Percentiles rank a stretch among this genome's conserved stretches.
Conservation (phyloP, 2,797 vertebrate genomes). For the Coreius guichenoti region DNA sequence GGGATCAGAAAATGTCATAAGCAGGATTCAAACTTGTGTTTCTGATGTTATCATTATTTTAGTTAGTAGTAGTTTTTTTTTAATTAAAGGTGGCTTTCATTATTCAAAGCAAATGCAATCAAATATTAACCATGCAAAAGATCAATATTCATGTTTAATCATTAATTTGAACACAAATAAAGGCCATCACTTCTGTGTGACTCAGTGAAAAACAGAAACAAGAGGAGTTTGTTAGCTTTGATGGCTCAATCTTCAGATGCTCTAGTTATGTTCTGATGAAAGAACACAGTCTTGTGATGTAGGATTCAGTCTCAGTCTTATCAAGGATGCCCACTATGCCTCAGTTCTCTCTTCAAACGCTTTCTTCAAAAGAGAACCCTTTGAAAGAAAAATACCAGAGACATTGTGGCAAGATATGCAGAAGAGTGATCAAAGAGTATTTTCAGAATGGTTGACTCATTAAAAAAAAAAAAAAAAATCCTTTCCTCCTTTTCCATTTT, state of each 20-base stretch:
- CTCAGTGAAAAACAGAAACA: not conserved
- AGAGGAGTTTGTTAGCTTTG: constrained; percentile 31
- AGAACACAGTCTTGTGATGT: constrained; percentile 48
- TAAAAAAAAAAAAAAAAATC: not conserved
- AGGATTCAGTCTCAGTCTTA: constrained; percentile 49
- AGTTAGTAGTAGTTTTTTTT: not conserved
- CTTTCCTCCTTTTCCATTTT: constrained; percentile 11
- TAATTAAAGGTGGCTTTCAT: not conserved
- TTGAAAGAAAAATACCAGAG: constrained; percentile 49
- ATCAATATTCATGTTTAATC: not conserved
- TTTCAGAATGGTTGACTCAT: constrained; percentile 25
- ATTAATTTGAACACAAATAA: constrained; percentile 12
- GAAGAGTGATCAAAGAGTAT: constrained; percentile 57
- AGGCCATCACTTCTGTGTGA: not conserved
- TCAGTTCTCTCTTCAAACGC: constrained; percentile 59
- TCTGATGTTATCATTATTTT: not conserved
- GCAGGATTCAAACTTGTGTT: not conserved
- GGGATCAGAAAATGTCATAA: not conserved
- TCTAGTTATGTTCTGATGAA: constrained; percentile 37
- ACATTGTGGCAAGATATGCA: constrained; percentile 41
- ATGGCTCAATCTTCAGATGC: constrained; percentile 51
- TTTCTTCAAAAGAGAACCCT: constrained; percentile 51
- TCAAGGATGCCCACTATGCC: constrained; percentile 47
- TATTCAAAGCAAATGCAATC: not conserved
- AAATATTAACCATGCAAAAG: not conserved